Percentiles rank a stretch among this genome's conserved stretches.
These are phyloP conservation scores for Pterophyllum scalare DNA, from an alignment of 2,113 vertebrate genomes.

Conservation along the genomic window DNA sequence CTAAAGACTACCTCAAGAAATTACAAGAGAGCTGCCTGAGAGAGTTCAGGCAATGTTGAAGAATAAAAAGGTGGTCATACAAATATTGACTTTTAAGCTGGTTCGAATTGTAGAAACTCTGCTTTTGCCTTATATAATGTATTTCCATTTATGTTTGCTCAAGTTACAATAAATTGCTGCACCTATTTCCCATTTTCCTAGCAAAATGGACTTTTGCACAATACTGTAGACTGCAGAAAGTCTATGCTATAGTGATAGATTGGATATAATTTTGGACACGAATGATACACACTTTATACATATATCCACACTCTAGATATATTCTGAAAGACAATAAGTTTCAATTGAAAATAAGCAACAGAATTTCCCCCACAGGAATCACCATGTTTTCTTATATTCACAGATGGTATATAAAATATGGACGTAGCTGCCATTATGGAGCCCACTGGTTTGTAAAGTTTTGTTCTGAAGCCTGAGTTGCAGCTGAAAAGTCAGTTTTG, in stretches of 20 bases:
- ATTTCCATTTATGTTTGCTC: too few relatives aligned
- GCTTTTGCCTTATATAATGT: too few relatives aligned
- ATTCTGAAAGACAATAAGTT: not conserved
- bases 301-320: not conserved
- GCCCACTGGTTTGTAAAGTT: not conserved
- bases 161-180: too few relatives aligned
- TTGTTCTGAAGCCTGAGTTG: not conserved
- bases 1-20: not conserved
- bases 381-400: not conserved
- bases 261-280: too few relatives aligned
- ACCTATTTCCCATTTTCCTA: too few relatives aligned
- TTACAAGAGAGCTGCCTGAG: not conserved
- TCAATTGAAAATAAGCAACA: not conserved
- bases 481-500: not conserved
- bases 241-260: too few relatives aligned
- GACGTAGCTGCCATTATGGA: too few relatives aligned
- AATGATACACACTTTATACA: not conserved
- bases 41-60: not conserved
- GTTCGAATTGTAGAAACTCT: too few relatives aligned
- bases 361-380: not conserved
- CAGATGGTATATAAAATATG: not conserved
- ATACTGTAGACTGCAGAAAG: too few relatives aligned
- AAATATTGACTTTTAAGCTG: too few relatives aligned
- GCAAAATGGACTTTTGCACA: too few relatives aligned
- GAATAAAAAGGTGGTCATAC: not conserved